These are phyloP conservation scores for Rallus limicola DNA, from an alignment of 2,113 vertebrate species.

Conservation along the genomic window DNA sequence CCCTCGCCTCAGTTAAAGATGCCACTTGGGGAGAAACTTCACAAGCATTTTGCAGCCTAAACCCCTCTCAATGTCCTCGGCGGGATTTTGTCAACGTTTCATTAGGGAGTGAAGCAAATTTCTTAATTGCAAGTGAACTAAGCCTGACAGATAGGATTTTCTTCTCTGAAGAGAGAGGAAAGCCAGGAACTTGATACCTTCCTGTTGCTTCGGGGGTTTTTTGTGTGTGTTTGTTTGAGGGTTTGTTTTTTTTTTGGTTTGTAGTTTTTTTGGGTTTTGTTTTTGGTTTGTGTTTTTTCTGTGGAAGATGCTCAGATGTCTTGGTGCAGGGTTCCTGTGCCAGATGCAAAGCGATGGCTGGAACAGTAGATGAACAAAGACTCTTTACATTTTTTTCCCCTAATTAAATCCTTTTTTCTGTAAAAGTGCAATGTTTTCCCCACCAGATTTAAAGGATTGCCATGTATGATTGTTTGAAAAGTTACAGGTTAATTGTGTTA, in stretches of 20 bases:
- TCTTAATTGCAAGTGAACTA: conserved; percentile 34
- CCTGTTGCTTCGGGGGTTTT: neutral
- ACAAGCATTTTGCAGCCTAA: conserved; percentile 17
- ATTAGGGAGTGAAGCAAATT: conserved; percentile 51
- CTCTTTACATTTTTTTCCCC: conserved; percentile 6
- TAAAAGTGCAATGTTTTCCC: conserved; percentile 8
- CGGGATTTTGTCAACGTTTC: conserved; percentile 50
- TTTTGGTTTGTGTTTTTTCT: neutral
- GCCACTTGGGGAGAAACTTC: conserved; percentile 28
- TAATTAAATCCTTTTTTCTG: neutral
- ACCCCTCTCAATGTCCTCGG: conserved; percentile 14
- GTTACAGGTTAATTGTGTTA: conserved; percentile 70
- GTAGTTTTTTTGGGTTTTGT: too few relatives aligned
- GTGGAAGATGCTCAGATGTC: conserved; percentile 27
- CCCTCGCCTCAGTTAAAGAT: neutral
- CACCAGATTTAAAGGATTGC: neutral
- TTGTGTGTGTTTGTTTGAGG: neutral
- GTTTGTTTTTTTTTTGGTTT: neutral
- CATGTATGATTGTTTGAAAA: conserved; percentile 42
- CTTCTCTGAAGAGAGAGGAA: neutral
- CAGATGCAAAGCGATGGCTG: conserved; percentile 41
- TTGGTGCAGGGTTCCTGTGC: conserved; percentile 20
- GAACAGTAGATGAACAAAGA: conserved; percentile 22
- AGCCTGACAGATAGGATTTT: conserved; percentile 48
- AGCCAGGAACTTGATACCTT: neutral